phyloP scores from a whole-genome alignment of 2,797 vertebrate genomes.

The Leontopithecus rosalia region DNA sequence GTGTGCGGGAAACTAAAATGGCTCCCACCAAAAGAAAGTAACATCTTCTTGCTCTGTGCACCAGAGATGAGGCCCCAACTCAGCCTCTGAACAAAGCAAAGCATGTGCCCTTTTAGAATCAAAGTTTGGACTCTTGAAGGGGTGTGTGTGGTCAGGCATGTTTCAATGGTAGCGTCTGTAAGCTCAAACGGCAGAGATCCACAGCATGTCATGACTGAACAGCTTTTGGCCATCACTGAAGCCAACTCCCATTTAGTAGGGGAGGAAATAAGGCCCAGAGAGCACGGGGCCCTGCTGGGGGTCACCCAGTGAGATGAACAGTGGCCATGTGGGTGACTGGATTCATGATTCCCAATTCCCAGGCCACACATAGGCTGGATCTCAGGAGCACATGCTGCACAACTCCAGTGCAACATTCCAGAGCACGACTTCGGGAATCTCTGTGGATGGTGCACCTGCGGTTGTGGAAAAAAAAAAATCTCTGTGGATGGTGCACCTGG shows the following conservation, averaged over 20 bases:
- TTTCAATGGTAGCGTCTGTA: accelerated
- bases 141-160: not conserved
- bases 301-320: accelerated
- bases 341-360: not conserved
- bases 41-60: accelerated
- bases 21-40: not conserved
- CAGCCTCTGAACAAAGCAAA: not conserved
- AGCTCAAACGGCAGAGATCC: not conserved
- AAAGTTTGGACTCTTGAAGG: not conserved
- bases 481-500: accelerated
- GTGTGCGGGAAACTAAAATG: not conserved
- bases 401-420: too few relatives aligned
- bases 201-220: accelerated
- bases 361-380: not conserved
- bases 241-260: not conserved
- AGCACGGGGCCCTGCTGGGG: accelerated
- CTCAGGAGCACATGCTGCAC: accelerated
- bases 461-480: not conserved
- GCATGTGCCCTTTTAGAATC: not conserved
- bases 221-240: accelerated
- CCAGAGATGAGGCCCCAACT: not conserved
- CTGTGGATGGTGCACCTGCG: too few relatives aligned
- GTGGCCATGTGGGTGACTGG: accelerated
- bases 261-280: not conserved
- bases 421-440: accelerated